A percentile compares a stretch with the other conserved stretches of the same genome.
phyloP scores from a whole-genome alignment of 1,140 invertebrate species.

The Chionoecetes opilio region DNA sequence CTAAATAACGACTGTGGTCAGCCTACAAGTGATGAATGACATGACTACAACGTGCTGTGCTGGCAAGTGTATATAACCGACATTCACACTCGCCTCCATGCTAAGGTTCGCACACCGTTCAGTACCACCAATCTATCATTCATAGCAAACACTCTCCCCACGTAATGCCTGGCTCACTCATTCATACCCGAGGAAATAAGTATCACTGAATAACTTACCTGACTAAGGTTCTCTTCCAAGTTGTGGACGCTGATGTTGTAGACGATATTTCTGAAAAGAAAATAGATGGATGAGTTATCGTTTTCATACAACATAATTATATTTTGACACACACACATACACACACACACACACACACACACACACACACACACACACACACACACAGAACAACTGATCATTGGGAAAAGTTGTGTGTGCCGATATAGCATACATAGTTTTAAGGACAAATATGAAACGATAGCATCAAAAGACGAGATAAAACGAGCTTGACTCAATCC shows the following conservation, averaged over 20 bases:
- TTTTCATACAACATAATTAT: background rate
- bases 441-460: too few relatives aligned
- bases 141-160: background rate
- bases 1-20: background rate
- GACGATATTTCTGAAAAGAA: conserved; percentile 87
- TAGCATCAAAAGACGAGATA: too few relatives aligned
- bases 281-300: conserved; percentile 33
- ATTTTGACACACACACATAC: conserved; percentile 1
- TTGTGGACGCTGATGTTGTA: conserved; percentile 92
- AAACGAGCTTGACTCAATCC: too few relatives aligned
- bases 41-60: background rate
- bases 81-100: too few relatives aligned
- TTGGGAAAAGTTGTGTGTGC: too few relatives aligned
- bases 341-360: background rate
- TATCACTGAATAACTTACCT: conserved; percentile 52
- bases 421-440: too few relatives aligned
- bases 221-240: conserved; percentile 87
- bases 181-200: conserved; percentile 3
- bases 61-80: background rate
- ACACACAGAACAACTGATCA: too few relatives aligned
- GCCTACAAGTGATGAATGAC: background rate
- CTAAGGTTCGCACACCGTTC: too few relatives aligned
- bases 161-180: background rate
- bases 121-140: background rate
- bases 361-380: background rate